phyloP scores from a whole-genome alignment of 2,888 invertebrate species.

The Alcis repandata region DNA sequence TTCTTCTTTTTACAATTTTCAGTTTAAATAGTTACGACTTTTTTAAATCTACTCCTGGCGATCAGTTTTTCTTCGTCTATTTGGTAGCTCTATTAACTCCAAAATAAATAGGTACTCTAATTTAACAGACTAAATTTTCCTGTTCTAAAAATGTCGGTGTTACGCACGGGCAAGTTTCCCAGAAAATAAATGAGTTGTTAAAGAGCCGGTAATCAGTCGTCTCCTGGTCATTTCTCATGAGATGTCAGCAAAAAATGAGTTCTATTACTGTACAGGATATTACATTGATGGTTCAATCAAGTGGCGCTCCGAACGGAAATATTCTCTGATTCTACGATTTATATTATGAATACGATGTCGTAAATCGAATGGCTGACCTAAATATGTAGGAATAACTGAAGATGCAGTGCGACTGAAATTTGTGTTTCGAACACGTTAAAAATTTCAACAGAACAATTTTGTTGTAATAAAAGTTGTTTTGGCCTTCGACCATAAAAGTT shows the following conservation, averaged over 20 bases:
- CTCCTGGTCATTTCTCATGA: constrained; percentile 56
- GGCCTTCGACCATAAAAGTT: no score
- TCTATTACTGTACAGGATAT: constrained; percentile 62
- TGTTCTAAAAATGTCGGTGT: constrained; percentile 10
- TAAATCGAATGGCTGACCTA: constrained; percentile 31
- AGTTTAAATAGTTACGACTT: no score
- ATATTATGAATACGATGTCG: constrained; percentile 38
- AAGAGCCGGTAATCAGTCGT: constrained; percentile 56
- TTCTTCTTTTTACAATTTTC: no score
- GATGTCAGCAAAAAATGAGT: constrained; percentile 58
- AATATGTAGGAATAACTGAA: constrained; percentile 1
- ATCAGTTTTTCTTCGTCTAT: no score
- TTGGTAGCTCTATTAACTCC: no score
- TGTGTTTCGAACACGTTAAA: no score
- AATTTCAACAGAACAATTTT: no score
- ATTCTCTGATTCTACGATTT: constrained; percentile 44
- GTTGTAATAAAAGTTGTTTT: no score
- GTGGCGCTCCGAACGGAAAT: constrained; percentile 48
- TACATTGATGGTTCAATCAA: constrained; percentile 61
- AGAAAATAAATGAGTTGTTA: constrained; percentile 39
- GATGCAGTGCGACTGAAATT: background rate
- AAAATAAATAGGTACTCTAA: no score
- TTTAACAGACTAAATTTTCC: constrained; percentile 7
- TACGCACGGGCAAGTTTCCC: constrained; percentile 13
- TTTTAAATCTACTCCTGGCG: no score